Base-by-base conservation (phyloP, 2,113 vertebrate genomes). In the Pomatorhinus ruficollis region DNA sequence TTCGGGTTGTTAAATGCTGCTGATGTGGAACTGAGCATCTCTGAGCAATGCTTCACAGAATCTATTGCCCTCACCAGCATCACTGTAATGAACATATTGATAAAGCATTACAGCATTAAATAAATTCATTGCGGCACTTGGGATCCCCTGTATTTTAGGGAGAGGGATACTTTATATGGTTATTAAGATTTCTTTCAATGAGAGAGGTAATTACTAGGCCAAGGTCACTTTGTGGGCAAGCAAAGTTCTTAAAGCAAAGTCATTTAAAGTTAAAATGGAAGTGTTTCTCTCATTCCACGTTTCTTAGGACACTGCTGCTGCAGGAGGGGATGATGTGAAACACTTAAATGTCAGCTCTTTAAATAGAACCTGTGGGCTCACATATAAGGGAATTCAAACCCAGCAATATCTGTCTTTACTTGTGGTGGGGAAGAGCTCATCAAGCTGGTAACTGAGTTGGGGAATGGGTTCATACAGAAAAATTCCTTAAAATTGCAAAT, bases 81-180 rank as follows among this genome's bases (percentile, higher is more conserved):
- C 83, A 7, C 59, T 60, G 25, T 30, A 87, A 89, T 86, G 91
- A 94, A 74, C 85, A 70, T 95, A 95, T 95, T 94, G 96, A 96
- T 97, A 97, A 97, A 96, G 93, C 93, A 87, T 96, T 95, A 91
- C 13, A 37, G 96, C 90, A 66, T 97, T 91, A 89, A 91, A 92
- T 87, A 77, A 92, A 97, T 96, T 87, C 88, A 97, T 92, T 86
- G 79, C 79, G 79, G 85, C 87, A 72, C 79, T 94, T 92, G 83
- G 69, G 89, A 80, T 97, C 83, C 44, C 83, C 91, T 57, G 2
- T 87, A 75, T 96, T 96, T 96, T 90, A 93, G 83, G 44, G 54
- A 92, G 56, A 68, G 83, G 64, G 96, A 96, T 77, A 90, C 77
- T 97, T 97, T 89, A 89, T 61, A 44, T 1, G 59, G 93, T 90